Evolutionary conservation across 64 coral and sea anemone species (phyloP), one percentile per base, ranked within the genome.

Genomic region (Porites lutea): DNA sequence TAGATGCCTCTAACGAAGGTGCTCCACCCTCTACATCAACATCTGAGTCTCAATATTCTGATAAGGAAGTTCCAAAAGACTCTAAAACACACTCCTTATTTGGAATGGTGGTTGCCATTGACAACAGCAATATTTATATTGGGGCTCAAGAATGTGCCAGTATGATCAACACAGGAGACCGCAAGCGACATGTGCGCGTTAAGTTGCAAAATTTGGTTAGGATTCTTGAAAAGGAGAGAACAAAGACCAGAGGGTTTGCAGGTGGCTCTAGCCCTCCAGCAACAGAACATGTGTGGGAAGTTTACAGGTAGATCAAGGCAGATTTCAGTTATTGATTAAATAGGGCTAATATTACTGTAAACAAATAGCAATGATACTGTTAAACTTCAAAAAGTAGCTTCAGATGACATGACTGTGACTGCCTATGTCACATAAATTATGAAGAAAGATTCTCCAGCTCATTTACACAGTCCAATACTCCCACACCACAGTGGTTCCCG

Each of bases 121-220:
- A 99, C 84, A 99, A 99, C 49, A 99, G 97, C 22, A 99, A 99
- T 84, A 96, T 99, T 61, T 99, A 93, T 58, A 99, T 99, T 65
- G 97, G 97, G 65, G 97, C 97, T 18, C 97, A 99, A 46, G 97
- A 99, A 82, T 99, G 89, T 76, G 97, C 94, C 37, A 96, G 88
- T 68, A 55, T 72, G 53, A 48, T 77, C 20, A 99, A 99, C 61
- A 60, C 89, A 6, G 77, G 78, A n/a, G 97, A 96, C 82, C 69
- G 92, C 16, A 96, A 96, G 72, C 88, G 97, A 46, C 88, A 99
- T 89, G 91, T 99, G 60, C 92, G 97, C 57, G 91, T 99, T 14
- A 99, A 94, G 74, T 75, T 99, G 18, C 97, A 99, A 65, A 89
- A 99, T 72, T 81, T 99, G 52, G 92, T 96, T 21, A 95, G 89